Evolutionary conservation across 2,888 invertebrate genomes (phyloP), one percentile per base, ranked within the genome.

Genomic region (Cryptus viduatorius): DNA sequence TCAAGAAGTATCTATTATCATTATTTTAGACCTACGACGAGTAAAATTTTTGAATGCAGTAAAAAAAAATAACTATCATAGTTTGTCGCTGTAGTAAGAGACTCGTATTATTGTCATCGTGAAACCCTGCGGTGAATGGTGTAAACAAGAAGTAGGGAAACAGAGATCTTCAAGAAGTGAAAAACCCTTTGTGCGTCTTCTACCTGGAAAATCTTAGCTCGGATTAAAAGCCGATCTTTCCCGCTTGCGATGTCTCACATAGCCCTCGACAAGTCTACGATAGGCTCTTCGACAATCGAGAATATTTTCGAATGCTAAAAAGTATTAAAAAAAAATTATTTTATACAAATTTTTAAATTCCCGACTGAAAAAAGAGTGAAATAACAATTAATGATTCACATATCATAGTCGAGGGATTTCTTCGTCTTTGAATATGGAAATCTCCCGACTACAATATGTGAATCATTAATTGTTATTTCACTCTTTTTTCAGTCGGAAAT

Each of bases 1-100:
- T 12, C 4, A 81, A 68, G 76, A 88, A 83, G 82, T 83, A 61
- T 48, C 3, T 14, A 0, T 4, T n/a, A 42, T 50, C 37, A 7
- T 46, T 37, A 37, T 37, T 37, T 37, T 37, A 5, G 4, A 37
- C 37, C 10, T 53, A 68, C 31, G 0, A 42, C 46, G n/a, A 42
- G 7, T 29, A 24, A 10, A 56, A 64, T 65, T 71, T 53, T 12
- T 19, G 31, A 14, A 53, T 50, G 61, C 5, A n/a, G 37, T 0
- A 37, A 37, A 8, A 37, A 37, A 37, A 4, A 37, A 37, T 4
- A 0, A 37, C 65, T 67, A 53, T 44, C 42, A 44, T 37, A 37
- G 29, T 7, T 2, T 7, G 37, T 37, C 37, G 3, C 4, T 77
- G 59, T 16, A 4, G 65, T 44, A n/a, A 8, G 16, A 0, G 37